Base-by-base conservation (phyloP, 1,140 invertebrate genomes). In the Hyles vespertilio region DNA sequence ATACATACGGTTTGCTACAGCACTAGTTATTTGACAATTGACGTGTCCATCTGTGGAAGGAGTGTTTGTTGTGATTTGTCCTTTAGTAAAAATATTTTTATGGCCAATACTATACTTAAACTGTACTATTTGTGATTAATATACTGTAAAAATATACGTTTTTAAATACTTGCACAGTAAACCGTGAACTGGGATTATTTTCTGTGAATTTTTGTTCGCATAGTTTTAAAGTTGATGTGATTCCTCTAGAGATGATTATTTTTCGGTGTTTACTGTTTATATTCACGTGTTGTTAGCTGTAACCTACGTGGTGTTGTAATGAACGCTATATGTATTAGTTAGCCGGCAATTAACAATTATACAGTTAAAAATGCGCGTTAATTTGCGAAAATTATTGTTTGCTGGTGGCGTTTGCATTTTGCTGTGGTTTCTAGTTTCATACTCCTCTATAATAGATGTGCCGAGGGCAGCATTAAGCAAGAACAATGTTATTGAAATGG, bases 361-460 rank as follows among this genome's bases (percentile, higher is more conserved):
- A 56, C 62, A 5, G 8, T 5, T 40, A 40, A 81, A 69, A 66
- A 84, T 84, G 81, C 79, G 81, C 61, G 49, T 79, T 34, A 81
- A 84, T 65, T 56, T 80, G 47, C 70, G 74, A 50, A 84, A 74
- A 71, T 51, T 80, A 43, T 68, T 69, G 9, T 48, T 84, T 12
- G 58, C 69, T 10, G 55, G 64, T 48, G 53, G 66, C 12, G 52
- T 58, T 7, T 51, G 72, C 10, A 33, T 74, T 8, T 55, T 77
- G 51, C 51, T 77, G 59, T 84, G 79, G 78, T 48, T 84, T 3
- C 22, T 81, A n/a, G 60, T 79, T 40, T 69, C 76, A 0, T 79
- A 78, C 45, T 72, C 69, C 4, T 79, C 79, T 0, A 44, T 74
- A 33, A 63, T 79, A 58, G 70, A 72, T 44, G 57, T 77, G 32